phyloP scores from a whole-genome alignment of 2,113 vertebrate genomes.

The Ptyas mucosa region DNA sequence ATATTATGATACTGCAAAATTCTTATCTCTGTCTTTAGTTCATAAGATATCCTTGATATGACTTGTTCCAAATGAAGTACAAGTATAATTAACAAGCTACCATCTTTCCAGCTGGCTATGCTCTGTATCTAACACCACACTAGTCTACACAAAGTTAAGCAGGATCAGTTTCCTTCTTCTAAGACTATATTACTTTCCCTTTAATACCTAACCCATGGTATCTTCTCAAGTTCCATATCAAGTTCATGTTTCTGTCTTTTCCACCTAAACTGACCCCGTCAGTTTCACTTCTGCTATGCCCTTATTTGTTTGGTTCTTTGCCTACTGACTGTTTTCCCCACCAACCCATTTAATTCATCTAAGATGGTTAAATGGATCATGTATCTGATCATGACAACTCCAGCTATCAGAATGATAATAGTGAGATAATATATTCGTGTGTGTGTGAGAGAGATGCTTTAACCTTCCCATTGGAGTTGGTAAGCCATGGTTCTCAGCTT shows the following conservation, averaged over 20 bases:
- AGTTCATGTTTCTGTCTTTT: constrained; percentile 19
- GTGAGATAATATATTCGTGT: neutral
- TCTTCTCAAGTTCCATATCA: constrained; percentile 2
- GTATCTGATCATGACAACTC: neutral
- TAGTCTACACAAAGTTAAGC: neutral
- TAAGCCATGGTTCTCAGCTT: neutral
- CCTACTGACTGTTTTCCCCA: neutral
- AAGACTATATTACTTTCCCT: neutral
- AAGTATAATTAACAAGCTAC: fast-evolving
- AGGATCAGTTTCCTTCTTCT: constrained; percentile 10
- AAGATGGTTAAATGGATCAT: neutral
- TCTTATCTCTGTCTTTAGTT: neutral
- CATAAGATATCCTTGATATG: neutral
- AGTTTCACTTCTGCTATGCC: neutral
- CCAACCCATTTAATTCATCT: neutral
- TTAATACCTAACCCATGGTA: neutral
- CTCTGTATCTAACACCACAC: neutral
- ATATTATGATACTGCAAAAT: neutral
- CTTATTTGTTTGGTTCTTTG: neutral
- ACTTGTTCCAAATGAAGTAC: neutral
- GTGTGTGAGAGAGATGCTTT: neutral
- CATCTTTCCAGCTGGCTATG: neutral
- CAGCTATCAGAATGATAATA: neutral
- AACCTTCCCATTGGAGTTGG: neutral
- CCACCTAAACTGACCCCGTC: neutral